Percentiles rank a stretch among this genome's conserved stretches.
These are phyloP conservation scores for Gari tellinella DNA, from an alignment of 2,888 invertebrate genomes.

Conservation along the genomic window DNA sequence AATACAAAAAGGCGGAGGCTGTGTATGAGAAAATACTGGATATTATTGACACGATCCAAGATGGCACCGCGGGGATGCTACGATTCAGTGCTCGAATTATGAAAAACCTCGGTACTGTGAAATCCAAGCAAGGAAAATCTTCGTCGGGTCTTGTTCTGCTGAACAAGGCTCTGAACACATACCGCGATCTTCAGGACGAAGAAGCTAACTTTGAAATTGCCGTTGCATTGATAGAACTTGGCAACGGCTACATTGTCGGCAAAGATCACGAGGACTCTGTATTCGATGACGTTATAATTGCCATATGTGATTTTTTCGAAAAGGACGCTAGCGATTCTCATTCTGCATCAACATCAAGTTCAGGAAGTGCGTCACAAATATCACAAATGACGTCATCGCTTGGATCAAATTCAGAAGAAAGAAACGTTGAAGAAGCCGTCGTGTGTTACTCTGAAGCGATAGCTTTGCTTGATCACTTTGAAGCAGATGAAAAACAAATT, in stretches of 20 bases:
- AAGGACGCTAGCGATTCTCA: conserved; percentile 76
- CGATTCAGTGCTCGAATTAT: conserved; percentile 77
- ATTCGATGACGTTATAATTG: conserved; percentile 78
- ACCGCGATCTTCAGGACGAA: conserved; percentile 75
- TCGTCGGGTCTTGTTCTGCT: conserved; percentile 78
- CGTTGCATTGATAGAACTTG: conserved; percentile 79
- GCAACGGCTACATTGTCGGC: conserved; percentile 80
- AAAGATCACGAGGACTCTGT: conserved; percentile 77
- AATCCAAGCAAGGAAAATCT: conserved; percentile 78
- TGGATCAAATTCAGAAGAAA: conserved; percentile 66
- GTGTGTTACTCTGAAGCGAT: conserved; percentile 80
- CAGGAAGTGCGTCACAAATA: conserved; percentile 56
- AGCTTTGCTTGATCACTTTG: conserved; percentile 72
- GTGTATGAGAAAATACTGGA: conserved; percentile 77
- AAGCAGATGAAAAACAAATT: conserved; percentile 68
- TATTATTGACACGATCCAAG: conserved; percentile 78
- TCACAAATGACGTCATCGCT: conserved; percentile 63
- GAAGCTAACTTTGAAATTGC: conserved; percentile 78
- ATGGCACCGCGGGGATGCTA: conserved; percentile 76
- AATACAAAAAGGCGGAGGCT: conserved; percentile 74
- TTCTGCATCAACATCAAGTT: conserved; percentile 62
- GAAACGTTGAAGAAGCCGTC: conserved; percentile 80
- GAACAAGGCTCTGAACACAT: conserved; percentile 78
- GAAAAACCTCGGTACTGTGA: conserved; percentile 79
- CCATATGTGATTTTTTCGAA: conserved; percentile 79